These are phyloP conservation scores for Otus sunia DNA, from an alignment of 2,113 vertebrate genomes.

Conservation along the genomic window DNA sequence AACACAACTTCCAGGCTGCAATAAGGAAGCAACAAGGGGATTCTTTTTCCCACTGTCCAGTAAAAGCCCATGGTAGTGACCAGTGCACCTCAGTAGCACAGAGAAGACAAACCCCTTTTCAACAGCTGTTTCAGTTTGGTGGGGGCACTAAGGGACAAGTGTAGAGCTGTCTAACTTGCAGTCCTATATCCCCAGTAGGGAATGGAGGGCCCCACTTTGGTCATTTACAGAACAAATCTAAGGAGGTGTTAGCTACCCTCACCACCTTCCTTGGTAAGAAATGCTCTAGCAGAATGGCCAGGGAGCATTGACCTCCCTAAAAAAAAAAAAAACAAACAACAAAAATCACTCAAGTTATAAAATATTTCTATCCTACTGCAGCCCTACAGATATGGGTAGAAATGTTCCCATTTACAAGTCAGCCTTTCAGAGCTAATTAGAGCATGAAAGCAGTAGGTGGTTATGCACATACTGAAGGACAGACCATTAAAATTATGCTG, in stretches of 20 bases:
- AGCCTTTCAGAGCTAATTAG: neutral
- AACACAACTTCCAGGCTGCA: neutral
- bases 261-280: neutral
- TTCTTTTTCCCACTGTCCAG: neutral
- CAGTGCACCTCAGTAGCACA: accelerated
- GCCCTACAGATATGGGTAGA: neutral
- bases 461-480: neutral
- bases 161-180: neutral
- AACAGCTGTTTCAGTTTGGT: neutral
- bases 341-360: neutral
- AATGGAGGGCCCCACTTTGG: neutral
- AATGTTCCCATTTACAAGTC: neutral
- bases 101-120: neutral
- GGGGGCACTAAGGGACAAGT: neutral
- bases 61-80: neutral
- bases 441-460: neutral
- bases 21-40: neutral
- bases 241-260: neutral
- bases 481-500: neutral
- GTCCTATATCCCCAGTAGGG: neutral
- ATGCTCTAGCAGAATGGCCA: neutral
- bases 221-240: neutral
- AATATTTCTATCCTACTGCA: neutral
- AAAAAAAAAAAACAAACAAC: neutral
- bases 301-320: neutral